Evolutionary conservation across 1,140 invertebrate genomes (phyloP), one percentile per base, ranked within the genome.

Genomic region (Adoxophyes honmai): DNA sequence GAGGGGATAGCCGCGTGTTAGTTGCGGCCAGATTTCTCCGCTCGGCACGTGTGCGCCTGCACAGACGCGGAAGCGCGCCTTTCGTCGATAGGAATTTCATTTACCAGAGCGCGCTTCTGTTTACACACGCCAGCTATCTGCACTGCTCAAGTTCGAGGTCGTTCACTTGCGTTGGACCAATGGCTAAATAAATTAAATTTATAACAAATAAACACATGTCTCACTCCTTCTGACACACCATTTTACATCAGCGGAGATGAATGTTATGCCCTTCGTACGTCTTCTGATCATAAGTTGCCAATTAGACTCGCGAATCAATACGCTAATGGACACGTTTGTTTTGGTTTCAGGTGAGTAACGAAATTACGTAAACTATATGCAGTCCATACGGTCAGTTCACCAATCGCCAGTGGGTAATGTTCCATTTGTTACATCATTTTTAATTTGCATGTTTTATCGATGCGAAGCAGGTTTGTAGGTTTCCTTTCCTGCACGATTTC

Each of bases 141-240:
- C 62, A 65, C 35, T 66, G 60, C 73, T 75, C 83, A 86, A 86
- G 83, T 86, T 86, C 81, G 79, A 84, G 83, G 81, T 84, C 66
- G 68, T 82, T 78, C 77, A 78, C 74, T 70, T 63, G 34, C 36
- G 48, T 21, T 34, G 34, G 28, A 52, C 52, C 21, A 14, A 38
- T n/a, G 10, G 36, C 4, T 38, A 2, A 14, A 38, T 34, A 53
- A 13, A 13, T 13, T 21, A 53, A 15, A 10, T 34, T 11, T 9
- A 36, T 15, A 53, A 18, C 34, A 16, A 13, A 16, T 36, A 18
- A 16, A 16, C 14, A 11, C 51, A 28, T 35, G 33, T 11, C 11
- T 7, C 6, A 13, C 18, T 5, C 8, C 18, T 33, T 5, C 16
- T 35, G 33, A n/a, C 11, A 6, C 10, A 13, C 18, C 10, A 8